A percentile compares a stretch with the other conserved stretches of the same genome.
Evolutionary conservation across 2,888 invertebrate genomes (phyloP).

Genomic region (Heliconius ismenius): DNA sequence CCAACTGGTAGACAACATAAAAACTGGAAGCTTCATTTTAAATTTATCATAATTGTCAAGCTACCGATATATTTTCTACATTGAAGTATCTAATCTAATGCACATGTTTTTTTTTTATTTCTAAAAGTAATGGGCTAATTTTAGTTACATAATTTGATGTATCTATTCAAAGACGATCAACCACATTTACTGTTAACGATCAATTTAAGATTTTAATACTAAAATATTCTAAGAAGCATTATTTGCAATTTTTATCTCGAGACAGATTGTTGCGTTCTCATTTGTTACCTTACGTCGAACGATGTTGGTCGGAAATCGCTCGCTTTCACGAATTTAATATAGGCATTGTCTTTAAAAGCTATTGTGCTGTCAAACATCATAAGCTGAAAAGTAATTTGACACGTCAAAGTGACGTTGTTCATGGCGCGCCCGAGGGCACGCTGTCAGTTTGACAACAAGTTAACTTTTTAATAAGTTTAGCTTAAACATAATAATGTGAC

Average conservation of each 20-base stretch:
- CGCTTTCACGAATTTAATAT: conserved; percentile 18
- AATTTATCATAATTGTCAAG: not conserved
- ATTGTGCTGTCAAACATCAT: conserved; percentile 46
- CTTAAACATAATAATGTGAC: conserved; percentile 11
- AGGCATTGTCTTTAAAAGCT: conserved; percentile 36
- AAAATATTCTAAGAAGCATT: conserved; percentile 30
- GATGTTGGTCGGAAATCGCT: conserved; percentile 7
- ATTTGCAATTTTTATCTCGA: conserved; percentile 25
- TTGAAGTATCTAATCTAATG: not conserved
- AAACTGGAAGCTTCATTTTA: not conserved
- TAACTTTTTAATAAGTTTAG: conserved; percentile 26
- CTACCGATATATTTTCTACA: not conserved
- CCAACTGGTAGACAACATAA: too few relatives aligned
- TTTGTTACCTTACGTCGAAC: conserved; percentile 9
- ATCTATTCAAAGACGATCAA: conserved; percentile 26
- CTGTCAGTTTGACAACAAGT: conserved; percentile 28
- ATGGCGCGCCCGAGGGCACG: conserved; percentile 30
- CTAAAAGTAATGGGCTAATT: not conserved
- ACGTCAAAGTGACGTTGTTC: conserved; percentile 35
- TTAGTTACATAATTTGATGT: not conserved
- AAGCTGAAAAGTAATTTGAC: conserved; percentile 33
- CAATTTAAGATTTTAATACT: conserved; percentile 27
- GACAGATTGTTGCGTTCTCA: conserved; percentile 3
- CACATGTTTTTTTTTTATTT: not conserved
- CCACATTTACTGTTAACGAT: conserved; percentile 24